Evolutionary conservation across 2,797 vertebrate genomes (phyloP).

Genomic region (Rhinichthys osculus): DNA sequence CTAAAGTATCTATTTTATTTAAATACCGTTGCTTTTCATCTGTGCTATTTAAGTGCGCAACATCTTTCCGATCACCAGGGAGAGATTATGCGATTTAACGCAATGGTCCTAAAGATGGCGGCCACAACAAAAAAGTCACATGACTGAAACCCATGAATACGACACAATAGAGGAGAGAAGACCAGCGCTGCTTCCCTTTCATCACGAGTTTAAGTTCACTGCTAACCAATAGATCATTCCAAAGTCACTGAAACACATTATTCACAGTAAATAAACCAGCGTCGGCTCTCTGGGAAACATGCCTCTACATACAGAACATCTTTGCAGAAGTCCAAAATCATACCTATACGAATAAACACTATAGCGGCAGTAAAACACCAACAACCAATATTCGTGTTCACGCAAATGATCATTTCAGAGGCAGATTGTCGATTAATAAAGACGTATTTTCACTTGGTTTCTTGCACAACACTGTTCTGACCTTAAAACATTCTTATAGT

Average conservation of each 20-base stretch:
- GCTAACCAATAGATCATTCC: background rate
- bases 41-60: no score
- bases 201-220: background rate
- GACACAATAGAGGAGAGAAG: background rate
- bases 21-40: no score
- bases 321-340: no score
- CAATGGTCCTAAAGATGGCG: no score
- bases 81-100: no score
- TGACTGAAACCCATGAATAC: no score
- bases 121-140: no score
- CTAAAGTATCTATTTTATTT: no score
- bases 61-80: no score
- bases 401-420: background rate
- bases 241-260: background rate
- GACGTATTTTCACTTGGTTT: background rate
- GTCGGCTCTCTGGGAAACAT: background rate
- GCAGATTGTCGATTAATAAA: background rate
- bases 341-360: background rate
- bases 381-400: background rate
- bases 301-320: background rate
- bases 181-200: accelerated
- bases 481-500: background rate
- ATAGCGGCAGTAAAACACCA: background rate
- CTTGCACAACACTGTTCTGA: no score
- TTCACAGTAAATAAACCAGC: background rate